phyloP scores from a whole-genome alignment of 2,888 invertebrate genomes.

The Beris morrisii region DNA sequence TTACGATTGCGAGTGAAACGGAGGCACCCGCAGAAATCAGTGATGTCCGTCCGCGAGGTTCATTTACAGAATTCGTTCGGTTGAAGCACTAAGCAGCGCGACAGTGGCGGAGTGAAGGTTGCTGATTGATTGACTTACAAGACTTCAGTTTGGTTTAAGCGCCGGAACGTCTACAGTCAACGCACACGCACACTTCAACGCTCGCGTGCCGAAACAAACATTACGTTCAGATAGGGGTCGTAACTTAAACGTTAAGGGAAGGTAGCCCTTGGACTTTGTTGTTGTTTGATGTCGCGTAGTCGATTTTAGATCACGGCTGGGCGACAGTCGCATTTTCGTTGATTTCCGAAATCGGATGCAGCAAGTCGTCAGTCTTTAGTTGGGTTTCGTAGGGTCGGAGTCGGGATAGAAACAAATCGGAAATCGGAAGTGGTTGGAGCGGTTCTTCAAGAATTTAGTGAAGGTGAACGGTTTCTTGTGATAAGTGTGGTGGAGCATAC shows the following conservation, averaged over 20 bases:
- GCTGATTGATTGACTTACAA: conserved; percentile 31
- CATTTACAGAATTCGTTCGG: conserved; percentile 21
- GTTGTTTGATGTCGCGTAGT: conserved; percentile 24
- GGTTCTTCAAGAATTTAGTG: too few species aligned
- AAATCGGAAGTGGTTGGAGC: too few species aligned
- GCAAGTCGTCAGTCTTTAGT: conserved; percentile 4
- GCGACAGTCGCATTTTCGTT: conserved; percentile 5
- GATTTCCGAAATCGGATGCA: conserved; percentile 15
- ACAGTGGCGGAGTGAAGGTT: conserved; percentile 24
- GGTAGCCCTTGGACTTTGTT: not conserved
- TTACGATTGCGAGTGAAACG: conserved; percentile 12
- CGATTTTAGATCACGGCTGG: conserved; percentile 6
- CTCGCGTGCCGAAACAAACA: conserved; percentile 5
- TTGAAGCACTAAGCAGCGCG: conserved; percentile 14
- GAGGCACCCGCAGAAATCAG: conserved; percentile 26
- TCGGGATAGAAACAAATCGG: too few species aligned
- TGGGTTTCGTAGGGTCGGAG: too few species aligned
- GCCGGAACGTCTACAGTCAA: conserved; percentile 11
- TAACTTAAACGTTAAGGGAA: conserved; percentile 14
- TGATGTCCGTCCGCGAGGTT: conserved; percentile 30
- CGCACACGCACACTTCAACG: not conserved
- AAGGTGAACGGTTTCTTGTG: too few species aligned
- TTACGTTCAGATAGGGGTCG: not conserved
- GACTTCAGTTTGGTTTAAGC: conserved; percentile 19
- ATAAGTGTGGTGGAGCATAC: too few species aligned